Evolutionary conservation across 2,797 vertebrate species (phyloP), one percentile per base, ranked within the genome.

Genomic region (Diglossa cyanea): DNA sequence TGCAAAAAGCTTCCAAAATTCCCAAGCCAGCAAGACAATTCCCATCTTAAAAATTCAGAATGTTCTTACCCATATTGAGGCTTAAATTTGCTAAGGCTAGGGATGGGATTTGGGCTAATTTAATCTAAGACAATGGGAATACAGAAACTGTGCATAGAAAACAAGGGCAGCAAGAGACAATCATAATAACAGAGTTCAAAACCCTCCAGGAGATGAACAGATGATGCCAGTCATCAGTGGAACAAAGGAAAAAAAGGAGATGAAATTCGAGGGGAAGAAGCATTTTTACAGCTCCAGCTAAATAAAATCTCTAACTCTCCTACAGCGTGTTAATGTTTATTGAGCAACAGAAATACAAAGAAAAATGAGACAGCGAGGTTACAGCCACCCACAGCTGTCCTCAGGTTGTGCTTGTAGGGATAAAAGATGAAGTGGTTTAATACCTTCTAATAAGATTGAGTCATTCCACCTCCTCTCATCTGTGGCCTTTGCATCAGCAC

Each of bases 341-440:
- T 54, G 74, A 94, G 78, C 85, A 95, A 86, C n/a, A 93, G 89
- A 94, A 87, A 89, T 28, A 73, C 68, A 72, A 83, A 95, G 65
- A 54, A 95, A 94, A 93, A 94, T 24, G 75, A 92, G 83, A 65
- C 20, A 10, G 63, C 5, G 4, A 62, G 76, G 51, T 83, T 93
- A 66, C 13, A 92, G 72, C 86, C 84, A 89, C 80, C 84, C 92
- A 93, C 81, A 88, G 79, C 84, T 75, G 75, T 94, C 86, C 75
- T 74, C 35, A 6, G 62, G 73, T 94, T 88, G 53, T 48, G 67
- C 60, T 94, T 33, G 42, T 57, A 94, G 67, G 62, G 45, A 90
- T 84, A 90, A 86, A 93, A 95, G 96, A 95, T 75, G 57, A 92
- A 96, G 86, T 77, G 65, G 74, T 93, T 95, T 95, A 95, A 96